These are phyloP conservation scores for Paradoxurus hermaphroditus DNA, from an alignment of 2,113 vertebrate genomes.

Conservation along the genomic window DNA sequence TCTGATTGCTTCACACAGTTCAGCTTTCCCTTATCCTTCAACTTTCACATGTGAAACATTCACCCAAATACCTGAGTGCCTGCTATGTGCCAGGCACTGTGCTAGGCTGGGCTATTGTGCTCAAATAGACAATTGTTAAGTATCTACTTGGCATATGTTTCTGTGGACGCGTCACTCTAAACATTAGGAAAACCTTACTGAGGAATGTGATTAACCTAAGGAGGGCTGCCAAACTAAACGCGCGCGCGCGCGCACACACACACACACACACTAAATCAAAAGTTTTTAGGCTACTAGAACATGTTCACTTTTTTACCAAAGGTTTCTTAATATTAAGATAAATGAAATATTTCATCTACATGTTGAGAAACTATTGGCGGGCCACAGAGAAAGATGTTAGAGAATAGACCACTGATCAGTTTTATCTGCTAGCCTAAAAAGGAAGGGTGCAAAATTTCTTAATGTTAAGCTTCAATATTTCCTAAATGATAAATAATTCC, in stretches of 20 bases:
- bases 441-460: not conserved
- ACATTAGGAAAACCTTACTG: not conserved
- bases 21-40: not conserved
- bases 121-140: not conserved
- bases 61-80: not conserved
- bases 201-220: not conserved
- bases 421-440: not conserved
- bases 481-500: conserved; percentile 20
- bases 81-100: not conserved
- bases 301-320: not conserved
- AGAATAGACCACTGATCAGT: not conserved
- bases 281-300: not conserved
- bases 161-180: not conserved
- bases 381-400: not conserved
- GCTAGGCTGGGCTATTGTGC: not conserved
- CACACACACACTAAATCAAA: not conserved
- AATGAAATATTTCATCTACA: not conserved
- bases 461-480: not conserved
- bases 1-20: not conserved
- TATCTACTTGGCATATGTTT: not conserved
- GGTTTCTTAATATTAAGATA: not conserved
- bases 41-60: not conserved
- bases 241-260: no score
- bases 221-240: not conserved
- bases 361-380: not conserved